phyloP scores from a whole-genome alignment of 2,797 vertebrate species.

The Pyrocephalus nanus region DNA sequence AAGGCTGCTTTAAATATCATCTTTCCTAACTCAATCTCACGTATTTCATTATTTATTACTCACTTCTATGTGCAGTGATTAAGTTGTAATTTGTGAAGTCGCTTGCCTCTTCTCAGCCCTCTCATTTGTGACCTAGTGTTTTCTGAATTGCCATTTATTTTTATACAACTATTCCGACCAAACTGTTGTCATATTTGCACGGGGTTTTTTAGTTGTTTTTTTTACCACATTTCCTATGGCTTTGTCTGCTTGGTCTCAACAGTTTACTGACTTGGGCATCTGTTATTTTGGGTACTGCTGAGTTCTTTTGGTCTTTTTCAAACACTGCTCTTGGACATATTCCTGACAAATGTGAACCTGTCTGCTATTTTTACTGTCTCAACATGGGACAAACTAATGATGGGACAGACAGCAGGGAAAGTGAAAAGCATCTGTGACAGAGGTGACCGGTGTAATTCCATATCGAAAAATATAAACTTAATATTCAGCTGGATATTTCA shows the following conservation, averaged over 20 bases:
- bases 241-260: background rate
- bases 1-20: slow-evolving; percentile 7
- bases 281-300: background rate
- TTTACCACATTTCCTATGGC: background rate
- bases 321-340: background rate
- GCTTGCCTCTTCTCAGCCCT: background rate
- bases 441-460: background rate
- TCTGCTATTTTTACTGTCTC: background rate
- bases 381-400: background rate
- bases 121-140: background rate
- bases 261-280: background rate
- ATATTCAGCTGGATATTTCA: background rate
- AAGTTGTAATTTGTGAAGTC: background rate
- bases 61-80: slow-evolving; percentile 8
- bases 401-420: background rate
- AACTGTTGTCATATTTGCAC: background rate
- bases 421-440: background rate
- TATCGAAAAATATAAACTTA: background rate
- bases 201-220: background rate
- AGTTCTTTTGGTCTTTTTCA: background rate
- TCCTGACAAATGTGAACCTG: background rate
- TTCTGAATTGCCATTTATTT: background rate
- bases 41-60: slow-evolving; percentile 45
- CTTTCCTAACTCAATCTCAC: slow-evolving; percentile 14
- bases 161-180: background rate